Evolutionary conservation across 1,140 invertebrate species (phyloP), one percentile per base, ranked within the genome.

Genomic region (Drosophila tropicalis): DNA sequence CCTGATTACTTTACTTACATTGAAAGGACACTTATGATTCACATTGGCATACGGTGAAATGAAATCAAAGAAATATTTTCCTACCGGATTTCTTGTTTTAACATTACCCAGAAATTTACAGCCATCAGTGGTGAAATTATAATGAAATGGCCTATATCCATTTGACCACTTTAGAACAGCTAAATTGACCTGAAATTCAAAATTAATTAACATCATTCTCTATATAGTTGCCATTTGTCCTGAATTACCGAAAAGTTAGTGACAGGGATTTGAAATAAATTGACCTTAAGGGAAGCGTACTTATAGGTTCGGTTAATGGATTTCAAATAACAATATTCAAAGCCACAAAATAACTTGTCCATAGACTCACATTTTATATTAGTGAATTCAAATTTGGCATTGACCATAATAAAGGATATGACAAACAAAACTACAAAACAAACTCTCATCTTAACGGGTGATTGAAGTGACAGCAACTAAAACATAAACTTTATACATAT

Each of bases 71-170:
- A 58, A 39, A 19, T 58, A 58, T 9, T 58, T 36, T 12, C 15
- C 56, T 1, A 58, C 9, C 0, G 56, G 29, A 12, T 44, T 44
- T 17, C 41, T 6, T 0, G 41, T 1, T 2, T 36, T 57, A 0
- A 32, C 13, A 9, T 57, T 57, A 3, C 6, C 17, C 1, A 58
- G 4, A n/a, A 58, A 58, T 58, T 36, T 58, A 12, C 56, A 58
- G 1, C 32, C 56, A 58, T 58, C 56, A 13, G 34, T n/a, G 1
- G 56, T 58, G 1, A 58, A 36, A 19, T 58, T 58, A 6, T 58
- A 58, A 4, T 36, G 29, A 36, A 58, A 57, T 2, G 32, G 32
- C 32, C 9, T 34, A 34, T 58, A 58, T 1, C 32, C 56, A 58
- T 36, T 58, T 2, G 34, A 36, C 2, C 56, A 29, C 13, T 39